Evolutionary conservation across 2,888 invertebrate genomes (phyloP), one percentile per base, ranked within the genome.

Genomic region (Tigriopus californicus): DNA sequence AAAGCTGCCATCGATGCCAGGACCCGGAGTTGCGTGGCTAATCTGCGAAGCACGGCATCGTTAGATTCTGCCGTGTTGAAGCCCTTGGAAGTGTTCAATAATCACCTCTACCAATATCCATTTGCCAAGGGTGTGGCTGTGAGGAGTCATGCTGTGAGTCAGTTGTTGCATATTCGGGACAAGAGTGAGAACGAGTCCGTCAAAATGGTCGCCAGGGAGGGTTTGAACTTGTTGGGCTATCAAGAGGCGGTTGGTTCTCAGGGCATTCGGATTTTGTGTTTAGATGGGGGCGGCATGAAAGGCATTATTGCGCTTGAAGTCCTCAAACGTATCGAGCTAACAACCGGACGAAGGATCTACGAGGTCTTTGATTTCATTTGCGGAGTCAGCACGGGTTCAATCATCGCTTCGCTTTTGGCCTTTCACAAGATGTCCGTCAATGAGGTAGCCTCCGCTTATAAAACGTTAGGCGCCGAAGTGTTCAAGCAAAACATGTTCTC

Each of bases 261-360:
- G 33, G 90, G 91, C 1, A 81, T 90, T 52, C 76, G 83, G 67
- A 79, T 92, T 60, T 75, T 92, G 56, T 76, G 86, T 0, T 83
- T 92, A 66, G 91, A 92, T 73, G 92, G 92, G 2, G 91, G 92
- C 48, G 91, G 91, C 53, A 82, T 86, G 62, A 72, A 76, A 76
- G 90, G 90, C n/a, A 75, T 91, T 62, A 76, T 89, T 62, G 85
- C 87, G 3, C 78, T 92, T 62, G 84, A 88, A 72, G 80, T 89
- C 70, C 72, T 92, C 63, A 78, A 80, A 56, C 80, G 81, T 65
- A 70, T 92, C 44, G 89, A 92, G 72, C 74, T 77, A 63, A 70
- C 81, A 20, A 80, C 83, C 1, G 67, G 68, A 2, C 65, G 66
- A 57, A 69, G 67, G 11, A 78, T 88, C 12, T 74, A 81, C 67